phyloP scores from a whole-genome alignment of 2,113 vertebrate genomes.

The Suncus etruscus region DNA sequence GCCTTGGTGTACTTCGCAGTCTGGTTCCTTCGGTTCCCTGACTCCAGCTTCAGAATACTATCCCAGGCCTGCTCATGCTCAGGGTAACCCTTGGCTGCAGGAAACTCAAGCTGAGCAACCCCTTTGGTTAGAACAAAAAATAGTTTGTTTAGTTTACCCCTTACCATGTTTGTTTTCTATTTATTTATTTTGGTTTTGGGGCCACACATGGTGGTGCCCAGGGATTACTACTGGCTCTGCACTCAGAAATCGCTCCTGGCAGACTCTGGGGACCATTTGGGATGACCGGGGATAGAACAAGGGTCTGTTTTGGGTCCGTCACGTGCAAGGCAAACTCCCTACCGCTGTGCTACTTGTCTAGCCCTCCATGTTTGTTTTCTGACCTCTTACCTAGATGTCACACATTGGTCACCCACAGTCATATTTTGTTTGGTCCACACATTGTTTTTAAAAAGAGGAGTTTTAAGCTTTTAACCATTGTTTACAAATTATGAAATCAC shows the following conservation, averaged over 20 bases:
- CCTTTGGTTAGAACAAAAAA: neutral
- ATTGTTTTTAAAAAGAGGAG: neutral
- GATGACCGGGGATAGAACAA: too few species aligned
- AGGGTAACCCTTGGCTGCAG: too few species aligned
- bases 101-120: too few species aligned
- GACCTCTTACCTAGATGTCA: conserved; percentile 41
- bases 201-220: too few species aligned
- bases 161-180: neutral
- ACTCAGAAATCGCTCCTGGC: too few species aligned
- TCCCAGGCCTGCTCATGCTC: accelerated
- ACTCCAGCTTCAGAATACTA: neutral
- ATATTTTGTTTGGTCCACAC: conserved; percentile 4
- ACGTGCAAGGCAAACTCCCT: too few species aligned
- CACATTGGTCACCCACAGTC: neutral
- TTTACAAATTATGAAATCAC: conserved; percentile 21
- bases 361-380: neutral
- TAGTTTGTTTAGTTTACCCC: neutral
- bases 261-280: too few species aligned
- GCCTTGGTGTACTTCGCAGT: neutral
- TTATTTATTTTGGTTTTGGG: too few species aligned
- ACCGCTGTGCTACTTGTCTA: too few species aligned
- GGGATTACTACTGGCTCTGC: too few species aligned
- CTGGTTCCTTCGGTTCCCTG: neutral
- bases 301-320: too few species aligned
- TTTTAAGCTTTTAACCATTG: conserved; percentile 24